These are phyloP conservation scores for Pseudomyrmex sp. DNA, from an alignment of 1,140 invertebrate species.

Conservation along the genomic window DNA sequence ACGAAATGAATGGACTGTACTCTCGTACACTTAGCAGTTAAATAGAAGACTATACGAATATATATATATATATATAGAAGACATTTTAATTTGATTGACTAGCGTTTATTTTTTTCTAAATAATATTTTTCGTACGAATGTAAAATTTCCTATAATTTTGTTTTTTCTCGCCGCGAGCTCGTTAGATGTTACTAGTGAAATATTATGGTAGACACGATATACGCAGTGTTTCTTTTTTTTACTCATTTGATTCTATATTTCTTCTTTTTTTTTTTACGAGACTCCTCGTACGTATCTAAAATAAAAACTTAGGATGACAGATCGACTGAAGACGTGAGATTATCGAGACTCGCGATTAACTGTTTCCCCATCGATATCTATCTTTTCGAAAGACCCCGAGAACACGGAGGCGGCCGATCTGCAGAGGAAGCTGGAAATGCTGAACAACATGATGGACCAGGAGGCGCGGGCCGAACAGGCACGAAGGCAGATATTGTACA, in stretches of 20 bases:
- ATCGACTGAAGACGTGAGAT: constrained; percentile 51
- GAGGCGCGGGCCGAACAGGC: constrained; percentile 89
- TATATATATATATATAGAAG: background rate
- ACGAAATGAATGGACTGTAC: too few relatives aligned
- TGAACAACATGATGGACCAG: constrained; percentile 96
- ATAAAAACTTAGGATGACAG: constrained; percentile 62
- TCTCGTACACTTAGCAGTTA: constrained; percentile 8
- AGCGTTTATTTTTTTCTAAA: too few relatives aligned
- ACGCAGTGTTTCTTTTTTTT: constrained; percentile 5
- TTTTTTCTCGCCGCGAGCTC: constrained; percentile 16
- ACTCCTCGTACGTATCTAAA: constrained; percentile 39
- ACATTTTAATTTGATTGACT: too few relatives aligned
- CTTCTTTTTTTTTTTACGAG: background rate
- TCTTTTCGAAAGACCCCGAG: constrained; percentile 91
- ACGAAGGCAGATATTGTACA: constrained; percentile 88
- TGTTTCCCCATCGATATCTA: constrained; percentile 74
- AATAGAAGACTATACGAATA: background rate
- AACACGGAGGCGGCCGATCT: constrained; percentile 95
- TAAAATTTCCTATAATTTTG: background rate
- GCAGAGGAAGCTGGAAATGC: constrained; percentile 95
- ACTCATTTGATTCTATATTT: constrained; percentile 5
- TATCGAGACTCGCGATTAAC: constrained; percentile 69
- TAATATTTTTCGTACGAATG: background rate
- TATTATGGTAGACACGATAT: constrained; percentile 49
- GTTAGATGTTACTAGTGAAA: constrained; percentile 43